Conservation (phyloP, 2,888 invertebrate species). For the Phengaris arion region DNA sequence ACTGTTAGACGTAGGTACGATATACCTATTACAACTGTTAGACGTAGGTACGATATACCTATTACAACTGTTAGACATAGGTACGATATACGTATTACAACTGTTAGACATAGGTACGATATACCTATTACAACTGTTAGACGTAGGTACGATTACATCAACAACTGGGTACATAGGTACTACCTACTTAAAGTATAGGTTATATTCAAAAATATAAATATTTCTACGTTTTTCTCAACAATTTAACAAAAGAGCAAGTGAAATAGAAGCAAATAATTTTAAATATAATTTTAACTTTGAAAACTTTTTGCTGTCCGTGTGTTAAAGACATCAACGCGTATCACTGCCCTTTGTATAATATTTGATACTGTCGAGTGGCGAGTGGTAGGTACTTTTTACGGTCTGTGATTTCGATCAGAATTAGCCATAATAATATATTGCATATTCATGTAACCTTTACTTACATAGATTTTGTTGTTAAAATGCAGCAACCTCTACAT, state of each 20-base stretch:
- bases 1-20: neutral
- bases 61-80: neutral
- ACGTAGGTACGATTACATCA: neutral
- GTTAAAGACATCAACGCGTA: constrained; percentile 75
- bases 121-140: neutral
- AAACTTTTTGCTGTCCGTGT: constrained; percentile 36
- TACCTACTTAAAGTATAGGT: neutral
- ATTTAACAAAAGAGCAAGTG: neutral
- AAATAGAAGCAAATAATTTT: neutral
- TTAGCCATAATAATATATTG: neutral
- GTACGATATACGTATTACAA: neutral
- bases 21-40: neutral
- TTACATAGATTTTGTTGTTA: neutral
- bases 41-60: neutral
- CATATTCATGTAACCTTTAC: constrained; percentile 11
- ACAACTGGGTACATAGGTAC: no score
- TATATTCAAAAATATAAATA: neutral
- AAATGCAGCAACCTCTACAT: no score
- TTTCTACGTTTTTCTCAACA: neutral
- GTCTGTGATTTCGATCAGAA: constrained; percentile 1
- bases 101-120: neutral
- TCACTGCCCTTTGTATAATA: constrained; percentile 3
- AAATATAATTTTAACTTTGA: neutral
- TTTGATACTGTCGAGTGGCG: neutral
- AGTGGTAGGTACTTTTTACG: neutral